Evolutionary conservation across 1,140 invertebrate species (phyloP).

Genomic region (Cotesia chilonis): DNA sequence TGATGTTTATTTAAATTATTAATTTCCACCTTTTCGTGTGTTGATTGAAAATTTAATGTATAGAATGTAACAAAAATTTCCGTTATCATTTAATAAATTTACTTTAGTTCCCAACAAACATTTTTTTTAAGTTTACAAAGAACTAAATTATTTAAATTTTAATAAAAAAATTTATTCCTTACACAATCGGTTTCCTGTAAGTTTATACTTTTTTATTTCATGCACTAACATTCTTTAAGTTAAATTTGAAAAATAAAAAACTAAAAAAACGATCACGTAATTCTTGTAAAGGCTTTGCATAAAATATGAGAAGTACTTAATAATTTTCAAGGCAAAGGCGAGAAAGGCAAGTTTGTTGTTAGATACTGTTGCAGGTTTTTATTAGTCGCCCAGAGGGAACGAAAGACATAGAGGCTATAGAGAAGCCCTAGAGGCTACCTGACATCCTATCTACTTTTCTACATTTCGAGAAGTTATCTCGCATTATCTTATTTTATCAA

Average conservation of each 20-base stretch:
- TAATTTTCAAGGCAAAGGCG: neutral
- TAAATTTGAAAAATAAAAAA: neutral
- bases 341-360: conserved; percentile 47
- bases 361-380: conserved; percentile 53
- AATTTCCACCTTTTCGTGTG: too few species aligned
- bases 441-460: conserved; percentile 34
- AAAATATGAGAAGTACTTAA: neutral
- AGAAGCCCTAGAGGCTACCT: conserved; percentile 32
- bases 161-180: too few species aligned
- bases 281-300: neutral
- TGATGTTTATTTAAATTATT: too few species aligned
- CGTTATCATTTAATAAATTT: too few species aligned
- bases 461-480: neutral
- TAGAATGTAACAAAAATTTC: too few species aligned
- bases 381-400: conserved; percentile 48
- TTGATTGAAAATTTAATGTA: too few species aligned
- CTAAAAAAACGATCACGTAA: neutral
- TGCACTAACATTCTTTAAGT: too few species aligned
- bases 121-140: too few species aligned
- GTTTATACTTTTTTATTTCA: too few species aligned
- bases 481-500: conserved; percentile 15
- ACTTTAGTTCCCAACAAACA: too few species aligned
- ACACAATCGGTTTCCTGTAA: too few species aligned
- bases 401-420: conserved; percentile 38
- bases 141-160: too few species aligned